Evolutionary conservation across 2,113 vertebrate species (phyloP).

Genomic region (Diphyllodes magnificus): DNA sequence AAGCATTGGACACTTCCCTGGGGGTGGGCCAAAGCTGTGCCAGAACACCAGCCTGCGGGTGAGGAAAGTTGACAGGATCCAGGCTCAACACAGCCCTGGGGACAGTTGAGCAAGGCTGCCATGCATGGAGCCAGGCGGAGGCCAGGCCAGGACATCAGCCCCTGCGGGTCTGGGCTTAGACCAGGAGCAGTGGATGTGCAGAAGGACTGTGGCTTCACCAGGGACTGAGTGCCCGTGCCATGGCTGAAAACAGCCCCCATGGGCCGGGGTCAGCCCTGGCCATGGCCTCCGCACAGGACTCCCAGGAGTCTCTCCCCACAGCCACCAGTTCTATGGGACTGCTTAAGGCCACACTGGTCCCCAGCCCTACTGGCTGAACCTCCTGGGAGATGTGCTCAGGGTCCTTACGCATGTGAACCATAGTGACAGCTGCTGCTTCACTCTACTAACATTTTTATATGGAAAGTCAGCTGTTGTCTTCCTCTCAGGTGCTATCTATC

Average conservation of each 20-base stretch:
- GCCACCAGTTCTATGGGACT: not conserved
- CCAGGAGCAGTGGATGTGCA: not conserved
- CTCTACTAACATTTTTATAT: not conserved
- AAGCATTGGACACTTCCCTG: not conserved
- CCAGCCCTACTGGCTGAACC: not conserved
- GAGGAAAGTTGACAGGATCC: not conserved
- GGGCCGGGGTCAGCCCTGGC: not conserved
- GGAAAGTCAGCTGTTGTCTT: not conserved
- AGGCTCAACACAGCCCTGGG: not conserved
- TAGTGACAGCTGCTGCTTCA: not conserved
- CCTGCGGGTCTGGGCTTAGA: not conserved
- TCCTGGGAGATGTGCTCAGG: not conserved
- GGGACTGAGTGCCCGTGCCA: accelerated
- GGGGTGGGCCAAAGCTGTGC: not conserved
- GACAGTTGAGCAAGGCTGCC: not conserved
- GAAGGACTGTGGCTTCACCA: not conserved
- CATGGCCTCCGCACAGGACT: not conserved
- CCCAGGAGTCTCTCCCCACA: not conserved
- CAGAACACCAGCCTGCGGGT: not conserved
- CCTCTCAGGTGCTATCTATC: not conserved
- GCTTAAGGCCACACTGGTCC: not conserved
- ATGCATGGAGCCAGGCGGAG: not conserved
- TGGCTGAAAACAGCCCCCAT: not conserved
- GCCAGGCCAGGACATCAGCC: not conserved
- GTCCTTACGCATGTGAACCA: accelerated